Conservation (phyloP, 2,113 vertebrate species). For the Onychorhynchus coronatus region DNA sequence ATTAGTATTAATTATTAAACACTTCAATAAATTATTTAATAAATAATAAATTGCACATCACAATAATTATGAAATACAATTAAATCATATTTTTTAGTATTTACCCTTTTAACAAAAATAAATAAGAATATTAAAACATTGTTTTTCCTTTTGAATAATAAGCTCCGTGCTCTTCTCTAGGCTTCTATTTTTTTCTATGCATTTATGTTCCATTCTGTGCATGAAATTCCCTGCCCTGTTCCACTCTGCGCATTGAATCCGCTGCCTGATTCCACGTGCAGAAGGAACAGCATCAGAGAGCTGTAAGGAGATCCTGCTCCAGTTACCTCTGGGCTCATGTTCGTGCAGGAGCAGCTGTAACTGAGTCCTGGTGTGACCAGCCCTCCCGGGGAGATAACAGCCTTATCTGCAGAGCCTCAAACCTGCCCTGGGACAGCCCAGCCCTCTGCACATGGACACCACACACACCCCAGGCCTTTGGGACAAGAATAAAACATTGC, state of each 20-base stretch:
- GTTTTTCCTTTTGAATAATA: not conserved
- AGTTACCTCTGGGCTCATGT: not conserved
- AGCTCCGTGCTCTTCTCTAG: not conserved
- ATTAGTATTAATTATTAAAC: too few relatives aligned
- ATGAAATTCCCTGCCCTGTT: not conserved
- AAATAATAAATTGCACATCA: not conserved
- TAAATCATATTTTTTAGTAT: not conserved
- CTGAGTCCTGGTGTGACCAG: not conserved
- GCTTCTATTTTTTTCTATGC: not conserved
- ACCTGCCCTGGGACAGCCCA: not conserved
- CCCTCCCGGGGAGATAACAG: not conserved
- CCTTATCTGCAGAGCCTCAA: not conserved
- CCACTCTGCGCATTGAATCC: not conserved
- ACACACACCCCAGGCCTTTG: not conserved
- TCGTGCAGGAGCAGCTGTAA: not conserved
- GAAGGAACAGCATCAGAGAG: not conserved
- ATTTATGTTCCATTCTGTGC: not conserved
- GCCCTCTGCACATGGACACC: rapidly evolving
- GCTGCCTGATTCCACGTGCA: not conserved
- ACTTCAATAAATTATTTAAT: not conserved
- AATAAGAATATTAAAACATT: not conserved
- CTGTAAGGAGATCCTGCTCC: not conserved
- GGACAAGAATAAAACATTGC: not conserved
- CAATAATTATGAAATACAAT: not conserved
- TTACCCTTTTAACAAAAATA: not conserved